phyloP scores from a whole-genome alignment of 2,888 invertebrate species.

The Automeris io region DNA sequence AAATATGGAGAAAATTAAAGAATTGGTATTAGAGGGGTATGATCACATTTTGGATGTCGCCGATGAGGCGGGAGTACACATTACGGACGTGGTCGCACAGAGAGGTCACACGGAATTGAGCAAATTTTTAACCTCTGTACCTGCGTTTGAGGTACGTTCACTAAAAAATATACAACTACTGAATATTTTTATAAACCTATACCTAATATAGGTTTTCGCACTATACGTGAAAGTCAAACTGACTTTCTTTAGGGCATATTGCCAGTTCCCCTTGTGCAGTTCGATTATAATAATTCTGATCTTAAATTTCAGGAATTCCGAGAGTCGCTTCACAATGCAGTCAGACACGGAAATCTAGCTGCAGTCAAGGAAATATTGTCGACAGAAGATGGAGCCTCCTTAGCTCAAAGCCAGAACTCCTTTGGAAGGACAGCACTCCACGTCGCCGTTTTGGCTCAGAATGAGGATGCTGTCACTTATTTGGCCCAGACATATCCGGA shows the following conservation, averaged over 20 bases:
- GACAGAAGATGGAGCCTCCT: conserved; percentile 63
- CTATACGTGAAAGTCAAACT: no score
- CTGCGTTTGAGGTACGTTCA: conserved; percentile 84
- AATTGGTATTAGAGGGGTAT: conserved; percentile 88
- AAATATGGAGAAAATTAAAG: conserved; percentile 66
- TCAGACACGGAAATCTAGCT: conserved; percentile 77
- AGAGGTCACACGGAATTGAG: conserved; percentile 82
- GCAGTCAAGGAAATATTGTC: conserved; percentile 76
- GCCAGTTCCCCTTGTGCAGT: no score
- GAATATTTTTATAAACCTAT: no score
- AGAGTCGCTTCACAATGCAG: conserved; percentile 85
- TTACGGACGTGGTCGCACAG: conserved; percentile 82
- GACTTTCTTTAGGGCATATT: no score
- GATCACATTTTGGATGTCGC: conserved; percentile 89
- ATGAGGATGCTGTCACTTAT: conserved; percentile 87
- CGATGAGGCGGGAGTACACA: conserved; percentile 82
- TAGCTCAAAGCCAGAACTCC: conserved; percentile 76
- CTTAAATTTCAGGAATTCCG: conserved; percentile 87
- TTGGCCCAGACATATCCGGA: conserved; percentile 85
- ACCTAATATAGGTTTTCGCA: no score
- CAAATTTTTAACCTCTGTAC: conserved; percentile 82
- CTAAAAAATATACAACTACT: background rate
- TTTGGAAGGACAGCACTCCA: conserved; percentile 89
- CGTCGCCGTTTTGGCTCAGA: conserved; percentile 89
- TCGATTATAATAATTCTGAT: background rate